Conservation (phyloP, 1,140 invertebrate species). For the Megalonaias nervosa region DNA sequence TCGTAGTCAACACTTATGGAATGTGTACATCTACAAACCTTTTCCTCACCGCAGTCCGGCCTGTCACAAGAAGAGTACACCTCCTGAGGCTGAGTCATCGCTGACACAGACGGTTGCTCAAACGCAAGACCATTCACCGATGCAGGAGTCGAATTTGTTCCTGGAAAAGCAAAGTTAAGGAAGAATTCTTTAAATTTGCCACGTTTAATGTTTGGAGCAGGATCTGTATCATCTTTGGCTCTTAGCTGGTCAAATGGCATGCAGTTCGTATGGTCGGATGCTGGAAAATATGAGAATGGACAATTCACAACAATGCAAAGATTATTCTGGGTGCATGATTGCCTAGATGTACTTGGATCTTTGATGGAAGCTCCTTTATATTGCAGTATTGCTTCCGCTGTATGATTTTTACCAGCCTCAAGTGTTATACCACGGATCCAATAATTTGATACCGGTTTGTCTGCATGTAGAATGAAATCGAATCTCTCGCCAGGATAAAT, state of each 20-base stretch:
- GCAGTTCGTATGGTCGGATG: conserved; percentile 41
- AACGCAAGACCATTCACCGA: conserved; percentile 58
- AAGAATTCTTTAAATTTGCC: conserved; percentile 52
- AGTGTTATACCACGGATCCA: conserved; percentile 82
- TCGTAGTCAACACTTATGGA: conserved; percentile 32
- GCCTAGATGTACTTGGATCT: conserved; percentile 74
- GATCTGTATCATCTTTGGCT: conserved; percentile 33
- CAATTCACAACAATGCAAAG: conserved; percentile 57
- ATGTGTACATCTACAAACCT: conserved; percentile 41
- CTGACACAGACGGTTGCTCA: conserved; percentile 45
- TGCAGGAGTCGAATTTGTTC: conserved; percentile 41
- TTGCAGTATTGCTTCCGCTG: conserved; percentile 79
- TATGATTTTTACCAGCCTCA: conserved; percentile 32
- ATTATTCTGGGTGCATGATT: conserved; percentile 30
- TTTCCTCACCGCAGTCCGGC: conserved; percentile 31
- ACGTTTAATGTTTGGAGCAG: conserved; percentile 19
- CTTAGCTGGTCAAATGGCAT: conserved; percentile 41
- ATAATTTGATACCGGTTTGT: conserved; percentile 81
- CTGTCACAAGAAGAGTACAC: conserved; percentile 39
- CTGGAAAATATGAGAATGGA: conserved; percentile 54
- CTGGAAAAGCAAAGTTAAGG: conserved; percentile 64
- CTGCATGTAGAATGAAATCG: conserved; percentile 86
- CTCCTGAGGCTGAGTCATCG: conserved; percentile 53
- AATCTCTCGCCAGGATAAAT: conserved; percentile 82
- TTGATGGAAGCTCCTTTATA: conserved; percentile 78